A percentile compares a stretch with the other conserved stretches of the same genome.
phyloP scores from a whole-genome alignment of 2,113 vertebrate species.

The Ia io region DNA sequence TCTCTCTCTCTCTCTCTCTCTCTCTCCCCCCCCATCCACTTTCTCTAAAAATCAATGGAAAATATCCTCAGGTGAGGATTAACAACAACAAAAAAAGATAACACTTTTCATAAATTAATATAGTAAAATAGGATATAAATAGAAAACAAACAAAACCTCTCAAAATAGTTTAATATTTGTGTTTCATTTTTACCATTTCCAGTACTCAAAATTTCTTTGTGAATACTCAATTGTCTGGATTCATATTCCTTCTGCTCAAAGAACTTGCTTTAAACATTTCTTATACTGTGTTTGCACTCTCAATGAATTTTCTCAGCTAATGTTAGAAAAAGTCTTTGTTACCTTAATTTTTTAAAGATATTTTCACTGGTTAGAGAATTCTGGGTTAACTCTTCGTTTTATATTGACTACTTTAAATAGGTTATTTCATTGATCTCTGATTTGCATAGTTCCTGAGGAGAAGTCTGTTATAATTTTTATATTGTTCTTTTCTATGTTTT shows the following conservation, averaged over 20 bases:
- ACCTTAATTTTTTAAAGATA: conserved; percentile 30
- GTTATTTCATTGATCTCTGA: not conserved
- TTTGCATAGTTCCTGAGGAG: not conserved
- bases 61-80: too few species aligned
- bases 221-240: not conserved
- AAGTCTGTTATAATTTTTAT: not conserved
- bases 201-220: not conserved
- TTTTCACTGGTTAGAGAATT: conserved; percentile 34
- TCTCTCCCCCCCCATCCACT: too few species aligned
- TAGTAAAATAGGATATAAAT: not conserved
- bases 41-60: too few species aligned
- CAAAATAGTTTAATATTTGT: not conserved
- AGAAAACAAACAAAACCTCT: not conserved
- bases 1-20: too few species aligned
- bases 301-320: not conserved
- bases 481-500: not conserved
- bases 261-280: not conserved
- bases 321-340: not conserved
- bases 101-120: not conserved
- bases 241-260: not conserved
- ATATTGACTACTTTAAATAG: not conserved
- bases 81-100: too few species aligned
- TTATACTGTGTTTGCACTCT: not conserved
- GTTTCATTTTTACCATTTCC: not conserved
- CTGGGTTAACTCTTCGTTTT: not conserved